Conservation (phyloP, 2,113 vertebrate species). For the Menidia beryllina region DNA sequence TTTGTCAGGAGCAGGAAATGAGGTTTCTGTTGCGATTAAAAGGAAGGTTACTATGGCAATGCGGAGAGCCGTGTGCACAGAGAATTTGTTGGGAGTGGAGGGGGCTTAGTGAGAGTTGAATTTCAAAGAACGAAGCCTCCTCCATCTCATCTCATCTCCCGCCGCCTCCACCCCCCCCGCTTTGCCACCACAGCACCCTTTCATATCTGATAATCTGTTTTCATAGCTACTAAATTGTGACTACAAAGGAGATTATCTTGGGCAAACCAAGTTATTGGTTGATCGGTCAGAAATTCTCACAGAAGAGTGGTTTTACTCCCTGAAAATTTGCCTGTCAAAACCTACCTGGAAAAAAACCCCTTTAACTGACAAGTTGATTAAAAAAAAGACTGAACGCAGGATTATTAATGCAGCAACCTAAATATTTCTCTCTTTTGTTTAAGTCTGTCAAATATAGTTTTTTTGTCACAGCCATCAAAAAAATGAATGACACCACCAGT, state of each 20-base stretch:
- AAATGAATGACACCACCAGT: constrained; percentile 17
- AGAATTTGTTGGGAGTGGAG: constrained; percentile 66
- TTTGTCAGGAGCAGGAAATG: constrained; percentile 82
- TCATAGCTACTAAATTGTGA: constrained; percentile 62
- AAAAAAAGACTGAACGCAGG: constrained; percentile 5
- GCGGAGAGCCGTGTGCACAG: constrained; percentile 77
- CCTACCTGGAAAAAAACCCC: constrained; percentile 6
- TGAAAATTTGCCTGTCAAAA: constrained; percentile 20
- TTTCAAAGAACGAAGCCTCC: constrained; percentile 81
- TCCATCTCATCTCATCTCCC: constrained; percentile 67
- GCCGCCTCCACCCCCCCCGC: constrained; percentile 48
- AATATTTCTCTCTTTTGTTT: constrained; percentile 17
- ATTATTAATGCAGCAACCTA: constrained; percentile 34
- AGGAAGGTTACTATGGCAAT: constrained; percentile 82
- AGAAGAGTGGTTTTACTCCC: constrained; percentile 53
- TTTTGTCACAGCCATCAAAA: not conserved
- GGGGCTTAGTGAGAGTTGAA: constrained; percentile 76
- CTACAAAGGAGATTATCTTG: constrained; percentile 45
- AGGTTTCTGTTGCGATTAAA: constrained; percentile 82
- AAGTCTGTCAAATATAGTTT: not conserved
- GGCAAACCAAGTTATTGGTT: constrained; percentile 47
- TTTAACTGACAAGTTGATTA: constrained; percentile 18
- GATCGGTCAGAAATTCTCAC: constrained; percentile 44
- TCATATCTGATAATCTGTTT: constrained; percentile 75
- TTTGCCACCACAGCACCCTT: constrained; percentile 58